Base-by-base conservation (phyloP, 2,888 invertebrate genomes). In the Drosophila demipolita region DNA sequence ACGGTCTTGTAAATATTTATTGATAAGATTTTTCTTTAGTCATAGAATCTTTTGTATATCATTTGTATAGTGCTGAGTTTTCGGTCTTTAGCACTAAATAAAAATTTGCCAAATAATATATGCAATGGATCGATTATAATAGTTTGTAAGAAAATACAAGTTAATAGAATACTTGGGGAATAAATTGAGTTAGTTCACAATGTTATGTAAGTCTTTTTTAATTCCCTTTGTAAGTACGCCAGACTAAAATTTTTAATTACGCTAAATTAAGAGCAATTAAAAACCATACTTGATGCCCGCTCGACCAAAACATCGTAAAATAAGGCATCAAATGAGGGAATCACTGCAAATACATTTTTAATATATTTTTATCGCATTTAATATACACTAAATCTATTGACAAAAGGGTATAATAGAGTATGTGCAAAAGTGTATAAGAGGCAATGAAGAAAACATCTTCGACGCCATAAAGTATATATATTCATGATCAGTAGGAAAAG, bases 251-350 rank as follows among this genome's bases (percentile, higher is more conserved):
- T 52, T 35, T 70, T 70, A 87, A 87, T 82, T 87, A 62, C 62
- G 60, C 67, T 66, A 84, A 70, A 79, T 77, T 83, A 74, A 74
- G 54, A 67, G 71, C 78, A 82, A 81, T 81, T 71, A 73, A 74
- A 75, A 76, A 58, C 48, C 52, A 23, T 54, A 75, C 66, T 75
- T 68, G 38, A 45, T 67, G 61, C 52, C 66, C 60, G 45, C 20
- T 53, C 58, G 60, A 62, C 65, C 63, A 60, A 76, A 57, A 20
- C 36, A 58, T 66, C 40, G 53, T 65, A n/a, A 54, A 23, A 36
- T 3, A 12, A 9, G 9, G 15, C 11, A 9, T 2, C 35, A 60
- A 71, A 67, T 53, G n/a, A 40, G 64, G 57, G 36, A 72, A 65
- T 29, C 45, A 53, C 49, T 53, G 26, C 38, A 61, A 75, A 64